Conservation (phyloP, 2,888 invertebrate species). For the Gymnocheta viridis region DNA sequence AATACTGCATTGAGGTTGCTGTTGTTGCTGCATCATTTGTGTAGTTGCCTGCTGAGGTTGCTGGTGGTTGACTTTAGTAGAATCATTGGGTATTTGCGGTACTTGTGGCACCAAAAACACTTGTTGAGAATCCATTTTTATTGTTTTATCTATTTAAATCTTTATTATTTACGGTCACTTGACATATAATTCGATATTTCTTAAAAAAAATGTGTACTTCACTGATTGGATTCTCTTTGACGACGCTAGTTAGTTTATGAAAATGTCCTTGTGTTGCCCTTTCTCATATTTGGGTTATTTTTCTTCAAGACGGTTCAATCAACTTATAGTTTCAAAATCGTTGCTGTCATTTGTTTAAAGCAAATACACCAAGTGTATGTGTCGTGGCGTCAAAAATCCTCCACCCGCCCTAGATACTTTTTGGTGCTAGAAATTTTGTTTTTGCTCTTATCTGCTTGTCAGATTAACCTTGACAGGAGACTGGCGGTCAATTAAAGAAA, state of each 20-base stretch:
- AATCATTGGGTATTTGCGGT: not conserved
- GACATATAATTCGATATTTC: not conserved
- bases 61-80: conserved; percentile 22
- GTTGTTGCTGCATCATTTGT: conserved; percentile 46
- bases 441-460: conserved; percentile 47
- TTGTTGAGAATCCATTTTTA: conserved; percentile 57
- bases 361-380: conserved; percentile 11
- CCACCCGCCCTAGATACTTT: conserved; percentile 37
- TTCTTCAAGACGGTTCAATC: conserved; percentile 16
- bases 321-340: conserved; percentile 9
- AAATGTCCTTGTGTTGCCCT: conserved; percentile 75
- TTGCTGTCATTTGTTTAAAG: conserved; percentile 8
- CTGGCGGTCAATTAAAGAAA: conserved; percentile 64
- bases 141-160: not conserved
- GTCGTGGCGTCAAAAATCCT: conserved; percentile 8
- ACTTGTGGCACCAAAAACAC: conserved; percentile 48
- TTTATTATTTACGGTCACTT: not conserved
- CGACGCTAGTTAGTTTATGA: not conserved
- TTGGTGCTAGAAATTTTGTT: conserved; percentile 7
- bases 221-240: not conserved
- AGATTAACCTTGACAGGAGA: conserved; percentile 70
- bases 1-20: conserved; percentile 74
- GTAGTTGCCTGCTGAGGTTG: conserved; percentile 23
- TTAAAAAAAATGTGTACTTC: not conserved
- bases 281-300: conserved; percentile 64